Percentiles rank a stretch among this genome's conserved stretches.
phyloP scores from a whole-genome alignment of 2,113 vertebrate genomes.

The Oxygymnocypris stewartii region DNA sequence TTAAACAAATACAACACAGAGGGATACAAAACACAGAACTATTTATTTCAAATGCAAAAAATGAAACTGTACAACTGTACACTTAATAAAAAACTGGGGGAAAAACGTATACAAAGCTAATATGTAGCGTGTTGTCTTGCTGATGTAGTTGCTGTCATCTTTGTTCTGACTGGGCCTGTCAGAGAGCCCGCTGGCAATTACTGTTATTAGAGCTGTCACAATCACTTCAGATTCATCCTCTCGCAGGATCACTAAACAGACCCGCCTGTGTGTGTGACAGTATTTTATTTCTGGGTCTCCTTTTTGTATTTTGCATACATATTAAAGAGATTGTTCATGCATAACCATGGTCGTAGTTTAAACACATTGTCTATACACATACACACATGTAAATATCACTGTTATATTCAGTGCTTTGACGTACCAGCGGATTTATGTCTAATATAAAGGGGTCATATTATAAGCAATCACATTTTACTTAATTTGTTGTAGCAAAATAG shows the following conservation, averaged over 20 bases:
- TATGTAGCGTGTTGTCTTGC: conserved; percentile 11
- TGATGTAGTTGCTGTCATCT: conserved; percentile 40
- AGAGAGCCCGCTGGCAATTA: conserved; percentile 48
- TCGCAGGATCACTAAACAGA: conserved; percentile 28
- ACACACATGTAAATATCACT: neutral
- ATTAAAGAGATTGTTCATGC: conserved; percentile 16
- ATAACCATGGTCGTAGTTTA: neutral
- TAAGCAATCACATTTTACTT: neutral
- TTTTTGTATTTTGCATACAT: conserved; percentile 3
- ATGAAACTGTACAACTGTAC: too few species aligned
- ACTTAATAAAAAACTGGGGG: too few species aligned
- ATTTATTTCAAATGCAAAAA: too few species aligned
- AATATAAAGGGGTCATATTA: conserved; percentile 16
- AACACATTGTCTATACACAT: neutral
- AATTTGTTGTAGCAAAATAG: neutral
- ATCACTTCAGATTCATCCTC: conserved; percentile 38
- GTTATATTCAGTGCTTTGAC: conserved; percentile 19
- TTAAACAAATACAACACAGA: too few species aligned
- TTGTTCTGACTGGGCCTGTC: conserved; percentile 52
- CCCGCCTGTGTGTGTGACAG: neutral
- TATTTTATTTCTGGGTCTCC: neutral
- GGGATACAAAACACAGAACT: too few species aligned
- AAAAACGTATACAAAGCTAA: neutral
- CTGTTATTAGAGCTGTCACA: conserved; percentile 54
- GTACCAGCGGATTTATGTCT: conserved; percentile 30